phyloP scores from a whole-genome alignment of 2,888 invertebrate species.

The Diaprepes abbreviatus region DNA sequence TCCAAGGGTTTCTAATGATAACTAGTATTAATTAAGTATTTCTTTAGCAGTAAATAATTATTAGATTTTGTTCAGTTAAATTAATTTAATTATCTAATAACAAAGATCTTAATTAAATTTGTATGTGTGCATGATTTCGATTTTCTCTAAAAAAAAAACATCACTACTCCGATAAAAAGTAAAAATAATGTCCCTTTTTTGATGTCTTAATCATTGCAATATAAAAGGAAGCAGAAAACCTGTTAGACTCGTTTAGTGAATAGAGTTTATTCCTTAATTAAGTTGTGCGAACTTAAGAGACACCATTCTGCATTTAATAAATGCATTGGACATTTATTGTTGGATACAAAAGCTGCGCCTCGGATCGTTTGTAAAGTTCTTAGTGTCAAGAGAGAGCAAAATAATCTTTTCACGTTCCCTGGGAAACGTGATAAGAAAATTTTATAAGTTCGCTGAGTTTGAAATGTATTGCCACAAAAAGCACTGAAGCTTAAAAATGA shows the following conservation, averaged over 20 bases:
- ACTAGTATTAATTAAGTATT: too few species aligned
- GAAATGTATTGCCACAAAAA: slow-evolving; percentile 31
- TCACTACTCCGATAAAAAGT: too few species aligned
- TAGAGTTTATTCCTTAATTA: neutral
- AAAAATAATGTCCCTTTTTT: too few species aligned
- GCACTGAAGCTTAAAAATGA: slow-evolving; percentile 31
- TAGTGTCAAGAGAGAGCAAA: slow-evolving; percentile 16
- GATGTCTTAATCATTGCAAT: too few species aligned
- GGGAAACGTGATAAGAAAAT: slow-evolving; percentile 34
- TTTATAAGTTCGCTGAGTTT: slow-evolving; percentile 17
- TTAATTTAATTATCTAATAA: too few species aligned
- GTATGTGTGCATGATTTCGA: too few species aligned
- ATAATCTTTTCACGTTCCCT: slow-evolving; percentile 30
- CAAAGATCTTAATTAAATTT: too few species aligned
- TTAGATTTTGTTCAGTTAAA: too few species aligned
- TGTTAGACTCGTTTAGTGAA: neutral
- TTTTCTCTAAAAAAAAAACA: too few species aligned
- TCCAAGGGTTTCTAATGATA: too few species aligned
- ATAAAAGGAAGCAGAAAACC: too few species aligned
- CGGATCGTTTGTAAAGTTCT: slow-evolving; percentile 15
- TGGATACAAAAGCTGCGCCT: neutral
- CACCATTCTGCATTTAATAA: neutral
- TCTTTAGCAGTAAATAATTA: too few species aligned
- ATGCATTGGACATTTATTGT: slow-evolving; percentile 7
- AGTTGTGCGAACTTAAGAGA: neutral